Percentiles rank a stretch among this genome's conserved stretches.
These are phyloP conservation scores for Podilymbus podiceps DNA, from an alignment of 2,113 vertebrate genomes.

Conservation along the genomic window DNA sequence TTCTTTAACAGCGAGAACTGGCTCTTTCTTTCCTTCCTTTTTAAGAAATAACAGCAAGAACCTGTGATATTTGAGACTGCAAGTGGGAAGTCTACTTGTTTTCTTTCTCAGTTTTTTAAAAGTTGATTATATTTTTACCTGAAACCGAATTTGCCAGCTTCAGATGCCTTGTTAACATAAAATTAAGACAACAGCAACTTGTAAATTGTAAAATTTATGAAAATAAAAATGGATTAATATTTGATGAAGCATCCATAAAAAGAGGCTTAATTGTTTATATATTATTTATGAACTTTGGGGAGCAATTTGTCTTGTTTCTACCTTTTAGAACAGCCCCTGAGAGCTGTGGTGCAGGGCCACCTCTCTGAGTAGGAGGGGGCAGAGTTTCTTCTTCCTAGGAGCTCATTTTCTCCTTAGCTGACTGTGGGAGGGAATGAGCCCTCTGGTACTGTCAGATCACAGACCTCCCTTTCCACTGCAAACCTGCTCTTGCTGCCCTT, in stretches of 20 bases:
- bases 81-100: background rate
- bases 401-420: accelerated
- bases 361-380: background rate
- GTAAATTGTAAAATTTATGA: conserved; percentile 76
- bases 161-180: conserved; percentile 57
- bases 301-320: conserved; percentile 45
- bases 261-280: conserved; percentile 60
- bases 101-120: background rate
- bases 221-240: conserved; percentile 69
- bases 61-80: background rate
- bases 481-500: background rate
- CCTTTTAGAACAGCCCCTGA: background rate
- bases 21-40: background rate
- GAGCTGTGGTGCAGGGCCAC: background rate
- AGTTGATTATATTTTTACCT: background rate
- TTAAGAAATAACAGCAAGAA: background rate
- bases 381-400: accelerated
- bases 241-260: conserved; percentile 62
- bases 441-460: background rate
- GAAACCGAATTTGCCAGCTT: conserved; percentile 8
- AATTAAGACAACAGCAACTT: conserved; percentile 60
- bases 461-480: background rate
- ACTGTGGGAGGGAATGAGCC: accelerated
- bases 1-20: background rate
- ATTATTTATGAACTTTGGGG: conserved; percentile 46